Evolutionary conservation across 2,113 vertebrate genomes (phyloP).

Genomic region (Copsychus sechellarum): DNA sequence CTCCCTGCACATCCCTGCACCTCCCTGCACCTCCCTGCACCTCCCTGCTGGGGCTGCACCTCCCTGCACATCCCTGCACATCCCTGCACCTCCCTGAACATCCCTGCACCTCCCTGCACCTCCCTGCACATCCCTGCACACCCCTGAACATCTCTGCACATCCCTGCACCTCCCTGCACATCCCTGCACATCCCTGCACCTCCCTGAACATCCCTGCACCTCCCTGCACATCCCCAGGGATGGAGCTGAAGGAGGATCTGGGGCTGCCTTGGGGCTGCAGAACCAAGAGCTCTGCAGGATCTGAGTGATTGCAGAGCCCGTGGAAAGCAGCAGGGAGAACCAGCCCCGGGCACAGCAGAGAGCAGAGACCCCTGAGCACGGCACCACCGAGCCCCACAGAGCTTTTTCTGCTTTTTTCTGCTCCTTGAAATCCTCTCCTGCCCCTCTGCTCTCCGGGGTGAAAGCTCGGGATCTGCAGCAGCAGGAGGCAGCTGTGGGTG

Average conservation of each 20-base stretch:
- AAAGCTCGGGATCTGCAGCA: neutral
- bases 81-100: too few species aligned
- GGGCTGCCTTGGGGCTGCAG: neutral
- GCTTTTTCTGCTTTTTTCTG: too few species aligned
- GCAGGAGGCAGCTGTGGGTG: neutral
- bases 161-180: too few species aligned
- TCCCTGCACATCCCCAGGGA: neutral
- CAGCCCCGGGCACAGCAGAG: neutral
- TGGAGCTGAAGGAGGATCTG: neutral
- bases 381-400: neutral
- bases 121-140: too few species aligned
- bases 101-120: too few species aligned
- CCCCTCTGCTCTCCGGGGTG: neutral
- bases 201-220: too few species aligned
- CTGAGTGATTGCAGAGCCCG: neutral
- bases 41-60: too few species aligned
- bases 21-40: too few species aligned
- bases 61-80: too few species aligned
- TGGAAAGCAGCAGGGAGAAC: neutral
- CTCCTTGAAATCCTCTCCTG: neutral
- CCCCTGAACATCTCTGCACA: too few species aligned
- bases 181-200: too few species aligned
- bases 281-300: neutral
- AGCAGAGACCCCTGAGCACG: accelerated
- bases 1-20: too few species aligned